Conservation (phyloP, 2,888 invertebrate genomes). For the Lordiphosa andalusiaca region DNA sequence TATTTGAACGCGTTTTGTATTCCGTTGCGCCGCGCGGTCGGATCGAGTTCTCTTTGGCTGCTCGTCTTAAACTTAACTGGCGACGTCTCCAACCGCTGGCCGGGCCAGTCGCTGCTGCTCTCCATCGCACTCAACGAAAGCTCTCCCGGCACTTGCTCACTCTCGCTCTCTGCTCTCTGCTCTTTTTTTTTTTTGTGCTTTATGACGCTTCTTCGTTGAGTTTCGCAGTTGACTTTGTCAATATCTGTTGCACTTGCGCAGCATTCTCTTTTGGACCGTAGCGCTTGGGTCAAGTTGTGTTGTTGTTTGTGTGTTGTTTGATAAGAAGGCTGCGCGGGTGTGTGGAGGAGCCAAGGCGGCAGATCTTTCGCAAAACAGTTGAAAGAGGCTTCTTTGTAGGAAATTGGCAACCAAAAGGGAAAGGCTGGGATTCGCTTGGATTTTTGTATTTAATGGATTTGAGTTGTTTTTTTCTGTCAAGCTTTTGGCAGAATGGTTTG, state of each 20-base stretch:
- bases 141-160: neutral
- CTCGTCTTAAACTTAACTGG: constrained; percentile 62
- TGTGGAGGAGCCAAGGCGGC: neutral
- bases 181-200: constrained; percentile 22
- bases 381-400: no score
- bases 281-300: constrained; percentile 32
- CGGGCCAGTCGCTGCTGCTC: neutral
- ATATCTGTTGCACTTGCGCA: constrained; percentile 62
- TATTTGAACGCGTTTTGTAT: constrained; percentile 58
- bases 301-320: constrained; percentile 9
- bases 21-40: constrained; percentile 62
- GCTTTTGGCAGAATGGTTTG: no score
- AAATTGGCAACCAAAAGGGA: no score
- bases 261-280: constrained; percentile 18
- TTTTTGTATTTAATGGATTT: no score
- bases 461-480: no score
- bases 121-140: constrained; percentile 19
- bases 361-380: no score
- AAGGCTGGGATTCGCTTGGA: no score
- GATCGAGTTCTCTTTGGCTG: constrained; percentile 50
- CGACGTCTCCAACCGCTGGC: constrained; percentile 16
- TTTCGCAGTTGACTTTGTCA: constrained; percentile 10
- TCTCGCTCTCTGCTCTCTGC: constrained; percentile 11
- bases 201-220: constrained; percentile 38
- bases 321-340: constrained; percentile 21